Evolutionary conservation across 92 coral and sea anemone species (phyloP).

Genomic region (Umimayanthus kanabou): DNA sequence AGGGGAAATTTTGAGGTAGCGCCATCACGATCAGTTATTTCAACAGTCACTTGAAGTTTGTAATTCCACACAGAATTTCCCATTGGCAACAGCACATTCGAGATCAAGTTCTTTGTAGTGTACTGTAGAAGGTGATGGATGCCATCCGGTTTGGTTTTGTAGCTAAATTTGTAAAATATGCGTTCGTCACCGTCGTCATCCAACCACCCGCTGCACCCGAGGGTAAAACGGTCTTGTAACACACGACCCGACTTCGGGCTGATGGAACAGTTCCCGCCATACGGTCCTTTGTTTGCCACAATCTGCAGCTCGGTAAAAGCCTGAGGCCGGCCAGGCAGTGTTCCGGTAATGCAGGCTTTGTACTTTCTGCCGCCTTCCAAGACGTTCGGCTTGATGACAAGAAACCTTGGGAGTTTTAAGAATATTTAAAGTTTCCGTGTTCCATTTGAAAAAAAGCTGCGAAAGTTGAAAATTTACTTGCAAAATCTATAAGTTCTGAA

Average conservation of each 20-base stretch:
- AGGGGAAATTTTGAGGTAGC: constrained; percentile 9
- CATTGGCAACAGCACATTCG: constrained; percentile 32
- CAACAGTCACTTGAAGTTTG: constrained; percentile 43
- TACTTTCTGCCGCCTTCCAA: constrained; percentile 50
- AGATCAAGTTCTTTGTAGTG: neutral
- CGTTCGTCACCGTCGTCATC: constrained; percentile 17
- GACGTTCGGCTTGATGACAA: constrained; percentile 47
- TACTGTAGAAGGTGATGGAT: constrained; percentile 31
- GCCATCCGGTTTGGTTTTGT: constrained; percentile 31
- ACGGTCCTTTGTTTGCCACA: constrained; percentile 43
- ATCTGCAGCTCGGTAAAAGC: constrained; percentile 52
- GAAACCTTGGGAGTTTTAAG: constrained; percentile 23
- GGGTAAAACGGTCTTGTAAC: constrained; percentile 19
- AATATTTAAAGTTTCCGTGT: neutral
- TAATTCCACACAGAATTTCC: constrained; percentile 31
- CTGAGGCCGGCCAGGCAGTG: constrained; percentile 26
- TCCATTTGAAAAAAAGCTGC: neutral
- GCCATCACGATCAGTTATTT: constrained; percentile 35
- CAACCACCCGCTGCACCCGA: constrained; percentile 54
- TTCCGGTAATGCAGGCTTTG: constrained; percentile 45
- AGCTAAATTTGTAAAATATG: constrained; percentile 27
- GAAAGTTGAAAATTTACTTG: too few relatives aligned
- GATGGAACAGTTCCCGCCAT: constrained; percentile 51
- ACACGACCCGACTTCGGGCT: constrained; percentile 37
- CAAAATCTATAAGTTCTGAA: too few relatives aligned